A percentile compares a stretch with the other conserved stretches of the same genome.
Evolutionary conservation across 2,113 vertebrate species (phyloP).

Genomic region (Callospermophilus lateralis): DNA sequence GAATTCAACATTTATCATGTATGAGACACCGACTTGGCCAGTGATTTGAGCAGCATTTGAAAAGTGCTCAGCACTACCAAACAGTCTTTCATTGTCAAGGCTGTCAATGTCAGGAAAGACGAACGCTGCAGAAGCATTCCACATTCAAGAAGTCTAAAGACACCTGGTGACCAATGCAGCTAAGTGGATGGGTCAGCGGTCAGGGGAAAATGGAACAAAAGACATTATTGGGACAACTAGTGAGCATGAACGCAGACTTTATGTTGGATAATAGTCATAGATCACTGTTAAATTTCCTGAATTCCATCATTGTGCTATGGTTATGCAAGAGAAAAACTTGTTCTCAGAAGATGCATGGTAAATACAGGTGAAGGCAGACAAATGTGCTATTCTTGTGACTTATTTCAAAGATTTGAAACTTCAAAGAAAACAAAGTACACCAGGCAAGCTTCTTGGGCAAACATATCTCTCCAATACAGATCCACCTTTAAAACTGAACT

Average conservation of each 20-base stretch:
- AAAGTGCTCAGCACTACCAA: neutral
- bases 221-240: no score
- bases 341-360: accelerated
- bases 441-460: neutral
- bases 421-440: neutral
- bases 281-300: accelerated
- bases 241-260: neutral
- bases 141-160: neutral
- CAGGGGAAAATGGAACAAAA: neutral
- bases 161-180: neutral
- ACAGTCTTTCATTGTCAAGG: neutral
- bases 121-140: neutral
- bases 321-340: accelerated
- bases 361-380: accelerated
- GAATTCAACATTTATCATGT: no score
- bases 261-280: accelerated
- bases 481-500: neutral
- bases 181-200: accelerated
- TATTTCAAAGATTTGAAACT: neutral
- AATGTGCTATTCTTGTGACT: accelerated
- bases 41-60: no score
- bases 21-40: accelerated
- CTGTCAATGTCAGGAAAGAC: neutral
- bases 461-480: neutral
- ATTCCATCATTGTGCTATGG: no score